Base-by-base conservation (phyloP, 1,140 invertebrate genomes). In the Drosophila sproati region DNA sequence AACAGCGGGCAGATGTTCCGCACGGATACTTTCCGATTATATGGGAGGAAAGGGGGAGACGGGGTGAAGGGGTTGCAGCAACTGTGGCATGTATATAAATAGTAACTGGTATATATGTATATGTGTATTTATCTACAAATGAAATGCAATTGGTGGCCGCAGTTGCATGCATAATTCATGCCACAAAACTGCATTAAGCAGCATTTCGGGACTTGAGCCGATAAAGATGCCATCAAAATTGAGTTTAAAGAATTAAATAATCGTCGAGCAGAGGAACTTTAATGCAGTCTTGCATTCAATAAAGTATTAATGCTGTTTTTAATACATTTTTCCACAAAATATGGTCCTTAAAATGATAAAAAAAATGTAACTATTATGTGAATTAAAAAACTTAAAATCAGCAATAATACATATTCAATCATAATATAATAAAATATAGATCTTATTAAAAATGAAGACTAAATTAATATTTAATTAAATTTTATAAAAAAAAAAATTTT, bases 1-100 rank as follows among this genome's bases (percentile, higher is more conserved):
- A 34, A 7, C 29, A 78, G 47, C 66, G 56, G 45, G 80, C 83
- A 88, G 85, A 78, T 88, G 83, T 63, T 75, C 55, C 70, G 50
- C 55, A 77, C 67, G 55, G 64, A 71, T 70, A 50, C 35, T 20
- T 45, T 8, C 34, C 52, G 56, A 50, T 69, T 51, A 61, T 48
- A 50, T 45, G 47, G 45, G 41, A 41, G 55, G 12, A 28, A 12
- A 48, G 20, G n/a, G 51, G 20, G 20, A 20, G 20, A 20, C 1
- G 20, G n/a, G 35, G 7, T 10, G 48, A 72, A 37, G 62, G 78
- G 78, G 72, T 76, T 68, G 71, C 29, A 34, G 12, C 31, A 10
- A 34, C 37, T 55, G 35, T 39, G 12, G 10, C 43, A 52, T 35
- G 39, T 34, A 35, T 28, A 47, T 34, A 6, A 5, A 60, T 10